Evolutionary conservation across 1,140 invertebrate species (phyloP).

Genomic region (Drosophila nikananu): DNA sequence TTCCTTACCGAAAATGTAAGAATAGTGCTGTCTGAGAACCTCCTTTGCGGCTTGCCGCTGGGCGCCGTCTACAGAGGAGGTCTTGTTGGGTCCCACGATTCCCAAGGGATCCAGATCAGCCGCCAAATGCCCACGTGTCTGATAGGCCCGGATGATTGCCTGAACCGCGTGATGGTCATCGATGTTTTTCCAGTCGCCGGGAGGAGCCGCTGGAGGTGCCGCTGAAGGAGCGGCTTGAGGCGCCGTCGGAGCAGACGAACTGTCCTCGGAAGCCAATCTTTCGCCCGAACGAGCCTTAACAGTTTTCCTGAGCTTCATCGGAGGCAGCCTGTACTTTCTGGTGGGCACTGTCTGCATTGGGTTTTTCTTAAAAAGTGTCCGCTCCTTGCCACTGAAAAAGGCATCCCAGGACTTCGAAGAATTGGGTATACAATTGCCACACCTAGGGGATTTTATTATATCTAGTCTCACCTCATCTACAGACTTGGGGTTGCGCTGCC

Average conservation of each 20-base stretch:
- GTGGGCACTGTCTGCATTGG: not conserved
- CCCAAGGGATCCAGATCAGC: conserved; percentile 97
- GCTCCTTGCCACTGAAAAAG: conserved; percentile 46
- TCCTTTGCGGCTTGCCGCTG: conserved; percentile 85
- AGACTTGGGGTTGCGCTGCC: conserved; percentile 43
- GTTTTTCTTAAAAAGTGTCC: not conserved
- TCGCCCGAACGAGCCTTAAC: not conserved
- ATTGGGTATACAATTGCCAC: too few relatives aligned
- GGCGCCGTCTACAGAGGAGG: conserved; percentile 66
- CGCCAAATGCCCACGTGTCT: conserved; percentile 96
- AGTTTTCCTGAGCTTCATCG: not conserved
- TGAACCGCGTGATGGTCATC: conserved; percentile 99
- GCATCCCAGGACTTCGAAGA: conserved; percentile 33
- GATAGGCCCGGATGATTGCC: conserved; percentile 99
- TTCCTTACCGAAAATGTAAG: conserved; percentile 62
- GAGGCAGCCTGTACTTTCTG: conserved; percentile 9
- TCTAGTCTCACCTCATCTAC: conserved; percentile 30
- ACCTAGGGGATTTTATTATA: too few relatives aligned
- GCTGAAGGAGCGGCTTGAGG: not conserved
- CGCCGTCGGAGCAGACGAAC: not conserved
- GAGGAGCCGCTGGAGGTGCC: conserved; percentile 10
- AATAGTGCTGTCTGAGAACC: conserved; percentile 68
- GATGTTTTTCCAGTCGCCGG: conserved; percentile 93
- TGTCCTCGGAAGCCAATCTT: not conserved
- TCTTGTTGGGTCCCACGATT: conserved; percentile 86